Conservation (phyloP, 1,140 invertebrate species). For the Drosophila teissieri region DNA sequence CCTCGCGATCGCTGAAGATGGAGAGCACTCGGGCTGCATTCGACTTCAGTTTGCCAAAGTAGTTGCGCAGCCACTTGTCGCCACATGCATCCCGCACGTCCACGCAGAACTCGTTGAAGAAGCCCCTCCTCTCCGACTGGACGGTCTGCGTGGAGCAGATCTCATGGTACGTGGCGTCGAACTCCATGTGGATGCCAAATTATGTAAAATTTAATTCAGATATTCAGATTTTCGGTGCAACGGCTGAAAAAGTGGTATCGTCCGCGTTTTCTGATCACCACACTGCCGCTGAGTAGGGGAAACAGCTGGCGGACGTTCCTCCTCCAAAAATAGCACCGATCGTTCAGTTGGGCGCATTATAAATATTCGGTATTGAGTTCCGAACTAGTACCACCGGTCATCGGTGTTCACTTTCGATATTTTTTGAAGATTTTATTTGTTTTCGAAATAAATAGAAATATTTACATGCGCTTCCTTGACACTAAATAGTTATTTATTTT, state of each 20-base stretch:
- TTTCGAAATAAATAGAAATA: background rate
- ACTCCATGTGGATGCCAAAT: conserved; percentile 62
- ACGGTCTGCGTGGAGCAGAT: conserved; percentile 87
- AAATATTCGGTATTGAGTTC: conserved; percentile 51
- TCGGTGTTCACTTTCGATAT: conserved; percentile 37
- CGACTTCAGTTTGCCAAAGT: conserved; percentile 85
- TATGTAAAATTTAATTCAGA: conserved; percentile 58
- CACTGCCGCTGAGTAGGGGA: conserved; percentile 47
- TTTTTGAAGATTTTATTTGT: background rate
- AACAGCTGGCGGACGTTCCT: conserved; percentile 65
- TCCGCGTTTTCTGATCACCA: conserved; percentile 45
- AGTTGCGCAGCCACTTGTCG: conserved; percentile 86
- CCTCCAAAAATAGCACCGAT: conserved; percentile 75
- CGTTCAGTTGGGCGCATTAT: conserved; percentile 61
- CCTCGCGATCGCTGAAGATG: conserved; percentile 85
- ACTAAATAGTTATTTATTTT: background rate
- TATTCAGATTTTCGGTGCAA: conserved; percentile 28
- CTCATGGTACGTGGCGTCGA: conserved; percentile 77
- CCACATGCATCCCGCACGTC: conserved; percentile 82
- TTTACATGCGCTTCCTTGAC: background rate
- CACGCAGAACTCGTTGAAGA: conserved; percentile 86
- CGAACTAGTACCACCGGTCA: conserved; percentile 37
- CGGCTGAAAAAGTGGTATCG: conserved; percentile 26
- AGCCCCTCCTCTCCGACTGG: conserved; percentile 87
- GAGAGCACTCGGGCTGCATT: conserved; percentile 85